Base-by-base conservation (phyloP, 2,888 invertebrate genomes). In the Plagiodera versicolora region DNA sequence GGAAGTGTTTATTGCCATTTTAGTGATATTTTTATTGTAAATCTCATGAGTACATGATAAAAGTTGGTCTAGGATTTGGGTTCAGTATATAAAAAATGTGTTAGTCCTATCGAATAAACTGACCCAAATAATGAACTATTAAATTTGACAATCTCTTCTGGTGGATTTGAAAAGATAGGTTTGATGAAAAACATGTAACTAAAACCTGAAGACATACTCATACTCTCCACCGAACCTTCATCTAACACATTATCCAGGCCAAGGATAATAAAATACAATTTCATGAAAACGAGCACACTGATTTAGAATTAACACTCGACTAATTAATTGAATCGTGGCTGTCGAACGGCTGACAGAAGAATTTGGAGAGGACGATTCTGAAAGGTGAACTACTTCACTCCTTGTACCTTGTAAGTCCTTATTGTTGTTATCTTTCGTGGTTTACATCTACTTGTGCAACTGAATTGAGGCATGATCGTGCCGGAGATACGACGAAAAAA, bases 401-500 rank as follows among this genome's bases (percentile, higher is more conserved):
- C 47, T 39, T 35, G 16, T 61, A 57, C 39, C 32, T 30, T 56
- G 20, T 30, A 48, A 54, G 44, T 45, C 44, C 53, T 58, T 54
- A 58, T 57, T 61, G 61, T 61, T 61, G 61, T 61, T 61, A 57
- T 57, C 56, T 57, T 61, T 53, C 54, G 53, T 47, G 56, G 57
- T 61, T 57, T 57, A 57, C 57, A 54, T 61, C 61, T 61, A 49
- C 61, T 67, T 68, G 70, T 68, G 70, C 66, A 70, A 67, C 67
- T 60, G 64, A 66, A 67, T 61, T 66, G 69, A 68, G 67, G 66
- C 66, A 65, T 64, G 68, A 70, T 70, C 69, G 70, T 69, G 69
- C 65, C 32, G 60, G 60, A 51, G 69, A 70, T 69, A 65, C 63
- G 60, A 65, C 60, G 66, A 69, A 74, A 74, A 74, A 72, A 65